Conservation (phyloP, 2,888 invertebrate species). For the Plutella xylostella region DNA sequence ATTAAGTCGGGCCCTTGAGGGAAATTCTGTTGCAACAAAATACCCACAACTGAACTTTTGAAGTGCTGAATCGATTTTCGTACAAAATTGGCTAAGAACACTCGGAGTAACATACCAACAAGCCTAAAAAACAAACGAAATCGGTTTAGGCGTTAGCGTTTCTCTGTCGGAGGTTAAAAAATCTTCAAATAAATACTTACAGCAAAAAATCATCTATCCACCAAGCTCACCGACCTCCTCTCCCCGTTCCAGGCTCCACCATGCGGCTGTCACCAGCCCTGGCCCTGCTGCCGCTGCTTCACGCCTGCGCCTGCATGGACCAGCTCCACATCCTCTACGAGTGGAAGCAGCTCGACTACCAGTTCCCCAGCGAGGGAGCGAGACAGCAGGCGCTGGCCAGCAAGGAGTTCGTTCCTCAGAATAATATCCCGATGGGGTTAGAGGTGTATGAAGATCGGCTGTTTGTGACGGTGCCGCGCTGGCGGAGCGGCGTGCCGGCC, state of each 20-base stretch:
- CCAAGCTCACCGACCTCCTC: neutral
- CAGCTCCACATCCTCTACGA: constrained; percentile 77
- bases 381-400: constrained; percentile 70
- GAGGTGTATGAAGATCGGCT: constrained; percentile 77
- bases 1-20: no score
- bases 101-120: no score
- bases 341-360: constrained; percentile 81
- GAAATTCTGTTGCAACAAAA: no score
- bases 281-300: constrained; percentile 43
- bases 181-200: no score
- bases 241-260: constrained; percentile 29
- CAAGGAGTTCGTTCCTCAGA: constrained; percentile 74
- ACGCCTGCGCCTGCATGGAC: constrained; percentile 65
- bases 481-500: constrained; percentile 80
- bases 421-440: constrained; percentile 80
- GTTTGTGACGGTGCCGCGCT: constrained; percentile 80
- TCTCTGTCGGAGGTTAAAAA: no score
- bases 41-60: no score
- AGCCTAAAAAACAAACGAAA: no score
- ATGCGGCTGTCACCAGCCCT: constrained; percentile 46
- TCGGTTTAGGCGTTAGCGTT: no score
- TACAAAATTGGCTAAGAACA: no score
- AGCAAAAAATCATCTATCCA: no score
- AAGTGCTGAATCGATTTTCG: no score
- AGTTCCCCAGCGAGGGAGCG: constrained; percentile 68